These are phyloP conservation scores for Rallus limicola DNA, from an alignment of 2,113 vertebrate species.

Conservation along the genomic window DNA sequence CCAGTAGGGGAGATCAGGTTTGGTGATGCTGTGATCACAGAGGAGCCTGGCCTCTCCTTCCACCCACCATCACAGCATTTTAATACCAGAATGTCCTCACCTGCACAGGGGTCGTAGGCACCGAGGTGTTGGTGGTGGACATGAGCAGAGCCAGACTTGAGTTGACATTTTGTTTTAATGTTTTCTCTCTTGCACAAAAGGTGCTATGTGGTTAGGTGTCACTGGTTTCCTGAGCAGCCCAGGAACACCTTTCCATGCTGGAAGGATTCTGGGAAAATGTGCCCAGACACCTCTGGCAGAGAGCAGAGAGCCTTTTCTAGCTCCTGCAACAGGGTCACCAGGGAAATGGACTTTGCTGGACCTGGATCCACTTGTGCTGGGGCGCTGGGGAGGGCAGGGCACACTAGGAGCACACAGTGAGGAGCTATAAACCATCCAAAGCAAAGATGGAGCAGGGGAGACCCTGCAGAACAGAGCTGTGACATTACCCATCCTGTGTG, in stretches of 20 bases:
- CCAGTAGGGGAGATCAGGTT: neutral
- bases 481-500: neutral
- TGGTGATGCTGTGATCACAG: rapidly evolving
- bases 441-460: neutral
- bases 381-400: neutral
- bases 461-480: neutral
- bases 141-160: neutral
- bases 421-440: neutral
- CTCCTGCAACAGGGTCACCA: neutral
- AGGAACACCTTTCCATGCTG: neutral
- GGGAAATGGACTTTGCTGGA: neutral
- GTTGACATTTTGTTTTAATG: neutral
- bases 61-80: neutral
- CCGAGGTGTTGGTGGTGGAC: neutral
- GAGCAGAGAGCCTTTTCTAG: neutral
- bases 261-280: neutral
- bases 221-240: neutral
- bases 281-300: neutral
- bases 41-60: rapidly evolving
- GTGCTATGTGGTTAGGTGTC: neutral
- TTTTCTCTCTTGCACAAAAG: neutral
- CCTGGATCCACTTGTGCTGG: neutral
- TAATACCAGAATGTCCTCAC: neutral
- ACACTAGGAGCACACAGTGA: neutral
- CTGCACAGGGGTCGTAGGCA: rapidly evolving